Base-by-base conservation (phyloP, 2,888 invertebrate genomes). In the Theretra japonica region DNA sequence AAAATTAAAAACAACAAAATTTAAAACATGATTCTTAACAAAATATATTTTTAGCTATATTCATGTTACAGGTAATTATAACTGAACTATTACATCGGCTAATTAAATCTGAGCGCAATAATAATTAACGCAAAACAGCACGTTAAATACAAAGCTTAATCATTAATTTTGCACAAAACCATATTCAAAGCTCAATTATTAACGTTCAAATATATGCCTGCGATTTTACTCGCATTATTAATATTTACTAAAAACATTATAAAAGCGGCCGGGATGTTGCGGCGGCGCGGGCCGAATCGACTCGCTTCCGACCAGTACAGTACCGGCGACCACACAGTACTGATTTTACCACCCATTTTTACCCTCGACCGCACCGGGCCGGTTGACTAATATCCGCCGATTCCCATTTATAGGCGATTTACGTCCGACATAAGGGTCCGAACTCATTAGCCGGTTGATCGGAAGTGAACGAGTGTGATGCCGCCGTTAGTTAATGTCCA, bases 321-420 rank as follows among this genome's bases (percentile, higher is more conserved):
- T n/a, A 30, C 23, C 48, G 17, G 56, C 28, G 19, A 41, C 69
- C 69, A 69, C 71, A 73, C 73, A 74, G 73, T 75, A 74, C 75
- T 78, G 73, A 48, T 65, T 76, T 73, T 73, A 75, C 80, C 84
- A 72, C 76, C 77, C 75, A 82, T 84, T 83, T 84, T 83, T 83
- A 76, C 70, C 58, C 73, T 70, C 72, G 73, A 75, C 77, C 75
- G 72, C 76, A 75, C 78, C 71, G 70, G 77, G 75, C 68, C 71
- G 23, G 70, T 33, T 75, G 75, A 79, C 79, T 82, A 84, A 84
- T 84, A 81, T 77, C 73, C 70, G 73, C 73, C 76, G 72, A 76
- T 77, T 70, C 76, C 75, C 79, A 80, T 82, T 80, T 80, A 77
- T 79, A 72, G 72, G 72, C 78, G 74, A 77, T 79, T 75, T 76